phyloP scores from a whole-genome alignment of 2,113 vertebrate species.

The Probosciger aterrimus region DNA sequence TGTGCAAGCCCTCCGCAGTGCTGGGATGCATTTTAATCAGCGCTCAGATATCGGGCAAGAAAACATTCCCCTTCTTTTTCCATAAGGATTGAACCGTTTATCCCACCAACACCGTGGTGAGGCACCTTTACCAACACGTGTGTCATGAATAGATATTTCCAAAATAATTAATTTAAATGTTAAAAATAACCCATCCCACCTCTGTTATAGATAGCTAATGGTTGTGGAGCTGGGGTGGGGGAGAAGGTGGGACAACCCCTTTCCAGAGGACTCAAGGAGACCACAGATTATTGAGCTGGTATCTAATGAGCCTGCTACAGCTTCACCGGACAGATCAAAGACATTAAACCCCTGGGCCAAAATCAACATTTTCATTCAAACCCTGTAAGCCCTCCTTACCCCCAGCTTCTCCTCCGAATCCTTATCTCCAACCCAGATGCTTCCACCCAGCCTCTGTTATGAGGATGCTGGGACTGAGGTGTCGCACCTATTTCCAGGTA shows the following conservation, averaged over 20 bases:
- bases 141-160: not conserved
- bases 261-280: not conserved
- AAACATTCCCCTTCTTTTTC: not conserved
- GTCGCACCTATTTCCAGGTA: not conserved
- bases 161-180: not conserved
- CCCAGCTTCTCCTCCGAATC: not conserved
- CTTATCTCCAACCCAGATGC: not conserved
- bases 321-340: not conserved
- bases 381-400: not conserved
- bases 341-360: not conserved
- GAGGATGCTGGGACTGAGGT: not conserved
- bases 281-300: not conserved
- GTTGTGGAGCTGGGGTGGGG: not conserved
- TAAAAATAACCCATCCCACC: not conserved
- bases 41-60: not conserved
- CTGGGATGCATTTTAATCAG: not conserved
- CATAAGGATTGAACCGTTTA: not conserved
- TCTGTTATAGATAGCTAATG: not conserved
- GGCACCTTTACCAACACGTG: not conserved
- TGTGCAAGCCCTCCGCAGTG: not conserved
- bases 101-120: not conserved
- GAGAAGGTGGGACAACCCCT: not conserved
- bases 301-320: not conserved
- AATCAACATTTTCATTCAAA: not conserved
- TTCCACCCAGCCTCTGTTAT: not conserved